These are phyloP conservation scores for Urosaurus nigricauda DNA, from an alignment of 2,797 vertebrate genomes.

Conservation along the genomic window DNA sequence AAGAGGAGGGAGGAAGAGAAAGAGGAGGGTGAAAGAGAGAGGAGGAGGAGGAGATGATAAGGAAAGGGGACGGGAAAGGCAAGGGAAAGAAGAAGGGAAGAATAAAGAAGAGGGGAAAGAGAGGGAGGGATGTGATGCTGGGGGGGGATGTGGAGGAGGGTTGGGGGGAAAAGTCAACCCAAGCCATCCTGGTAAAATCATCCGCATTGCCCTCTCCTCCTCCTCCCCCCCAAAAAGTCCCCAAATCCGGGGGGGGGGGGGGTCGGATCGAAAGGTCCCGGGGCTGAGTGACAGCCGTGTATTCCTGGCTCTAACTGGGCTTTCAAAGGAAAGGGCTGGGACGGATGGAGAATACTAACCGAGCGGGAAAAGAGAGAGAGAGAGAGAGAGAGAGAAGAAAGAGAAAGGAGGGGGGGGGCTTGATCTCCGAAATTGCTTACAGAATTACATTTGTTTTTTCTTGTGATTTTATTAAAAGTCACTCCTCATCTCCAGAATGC, in stretches of 20 bases:
- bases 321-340: constrained; percentile 69
- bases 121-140: constrained; percentile 34
- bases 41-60: too few relatives aligned
- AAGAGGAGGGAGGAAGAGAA: too few relatives aligned
- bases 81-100: constrained; percentile 56
- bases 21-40: too few relatives aligned
- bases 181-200: constrained; percentile 77
- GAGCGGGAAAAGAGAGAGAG: constrained; percentile 25
- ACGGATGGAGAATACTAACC: constrained; percentile 71
- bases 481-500: constrained; percentile 93
- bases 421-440: constrained; percentile 91
- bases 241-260: constrained; percentile 72
- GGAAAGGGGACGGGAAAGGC: too few relatives aligned
- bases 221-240: constrained; percentile 25
- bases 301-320: constrained; percentile 71
- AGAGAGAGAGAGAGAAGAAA: not conserved
- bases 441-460: constrained; percentile 98
- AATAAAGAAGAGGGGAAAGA: not conserved
- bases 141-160: constrained; percentile 40
- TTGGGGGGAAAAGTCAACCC: constrained; percentile 64
- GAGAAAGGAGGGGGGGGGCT: constrained; percentile 70
- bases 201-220: constrained; percentile 59
- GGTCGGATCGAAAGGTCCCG: constrained; percentile 70
- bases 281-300: constrained; percentile 68
- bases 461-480: constrained; percentile 97